Base-by-base conservation (phyloP, 2,888 invertebrate genomes). In the Malthinus seriepunctatus region DNA sequence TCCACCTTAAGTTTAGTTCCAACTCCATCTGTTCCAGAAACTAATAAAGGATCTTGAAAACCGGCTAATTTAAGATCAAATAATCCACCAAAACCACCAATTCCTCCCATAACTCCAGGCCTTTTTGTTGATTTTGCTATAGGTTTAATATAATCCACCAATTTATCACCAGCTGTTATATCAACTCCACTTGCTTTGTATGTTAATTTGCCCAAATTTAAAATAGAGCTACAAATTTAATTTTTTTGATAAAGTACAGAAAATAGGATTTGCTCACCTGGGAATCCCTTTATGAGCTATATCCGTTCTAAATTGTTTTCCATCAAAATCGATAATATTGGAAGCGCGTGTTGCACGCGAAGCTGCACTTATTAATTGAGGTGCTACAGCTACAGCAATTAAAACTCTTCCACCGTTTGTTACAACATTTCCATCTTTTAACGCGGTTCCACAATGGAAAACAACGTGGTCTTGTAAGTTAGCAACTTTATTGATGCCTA, bases 11-110 rank as follows among this genome's bases (percentile, higher is more conserved):
- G 83, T 79, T 99, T 99, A 4, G 97, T 95, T 1, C 98, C 97
- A 38, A 99, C 97, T 0, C 98, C 98, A 73, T 97, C 97, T 0
- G 96, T 95, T 1, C 95, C 95, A 62, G 96, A 93, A 10, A 97
- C 94, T 1, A 99, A 80, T 12, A 97, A 83, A 0, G 97, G 95
- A 75, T 95, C 91, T 65, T 84, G 84, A 65, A 76, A 84, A 47
- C 83, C 86, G 66, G 89, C 89, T 6, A 88, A 87, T 51, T 88
- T 89, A 10, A 90, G 78, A 72, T 96, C 95, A 80, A 97, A 96
- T 9, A 97, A 82, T 0, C 95, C 97, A 31, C 97, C 97, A 80
- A 95, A 98, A 57, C 94, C 93, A 14, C 98, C 98, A 53, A 97
- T 83, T 2, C 87, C 83, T 0, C 94, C 93, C 42, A 93, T 73